These are phyloP conservation scores for Glaucidium brasilianum DNA, from an alignment of 2,113 vertebrate species.

Conservation along the genomic window DNA sequence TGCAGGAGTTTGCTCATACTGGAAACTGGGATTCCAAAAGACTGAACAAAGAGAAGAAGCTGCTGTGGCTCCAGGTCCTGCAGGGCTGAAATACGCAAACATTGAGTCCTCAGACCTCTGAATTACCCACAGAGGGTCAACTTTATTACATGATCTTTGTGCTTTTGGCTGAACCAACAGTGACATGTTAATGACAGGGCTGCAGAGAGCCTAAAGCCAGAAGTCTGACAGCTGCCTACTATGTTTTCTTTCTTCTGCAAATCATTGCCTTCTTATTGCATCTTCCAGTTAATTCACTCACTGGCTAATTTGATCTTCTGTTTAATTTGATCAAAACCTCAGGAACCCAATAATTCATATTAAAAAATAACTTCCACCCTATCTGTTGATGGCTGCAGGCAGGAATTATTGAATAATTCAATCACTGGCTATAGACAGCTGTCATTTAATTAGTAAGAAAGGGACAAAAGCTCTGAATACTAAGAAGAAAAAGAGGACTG, in stretches of 20 bases:
- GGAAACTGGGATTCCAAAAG: constrained; percentile 96
- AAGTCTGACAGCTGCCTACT: constrained; percentile 40
- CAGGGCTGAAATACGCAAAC: constrained; percentile 74
- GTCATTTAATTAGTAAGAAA: constrained; percentile 55
- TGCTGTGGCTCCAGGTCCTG: constrained; percentile 96
- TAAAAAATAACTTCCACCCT: constrained; percentile 62
- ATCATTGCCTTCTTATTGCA: constrained; percentile 29
- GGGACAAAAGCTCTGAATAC: constrained; percentile 24
- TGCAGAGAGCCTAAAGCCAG: constrained; percentile 15
- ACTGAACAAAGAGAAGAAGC: constrained; percentile 95
- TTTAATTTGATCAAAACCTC: constrained; percentile 63
- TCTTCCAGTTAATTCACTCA: constrained; percentile 63
- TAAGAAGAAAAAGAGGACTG: neutral
- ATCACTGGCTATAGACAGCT: constrained; percentile 45
- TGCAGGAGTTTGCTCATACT: constrained; percentile 98
- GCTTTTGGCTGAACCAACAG: neutral
- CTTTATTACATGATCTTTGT: neutral
- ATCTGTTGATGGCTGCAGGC: constrained; percentile 51
- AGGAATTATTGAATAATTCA: constrained; percentile 60
- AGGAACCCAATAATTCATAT: constrained; percentile 47
- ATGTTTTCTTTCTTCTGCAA: constrained; percentile 16
- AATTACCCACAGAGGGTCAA: neutral
- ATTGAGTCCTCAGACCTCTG: neutral
- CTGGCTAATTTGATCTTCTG: constrained; percentile 48
- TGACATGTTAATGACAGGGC: neutral